A percentile compares a stretch with the other conserved stretches of the same genome.
phyloP scores from a whole-genome alignment of 2,888 invertebrate genomes.

The Drosophila mimica region DNA sequence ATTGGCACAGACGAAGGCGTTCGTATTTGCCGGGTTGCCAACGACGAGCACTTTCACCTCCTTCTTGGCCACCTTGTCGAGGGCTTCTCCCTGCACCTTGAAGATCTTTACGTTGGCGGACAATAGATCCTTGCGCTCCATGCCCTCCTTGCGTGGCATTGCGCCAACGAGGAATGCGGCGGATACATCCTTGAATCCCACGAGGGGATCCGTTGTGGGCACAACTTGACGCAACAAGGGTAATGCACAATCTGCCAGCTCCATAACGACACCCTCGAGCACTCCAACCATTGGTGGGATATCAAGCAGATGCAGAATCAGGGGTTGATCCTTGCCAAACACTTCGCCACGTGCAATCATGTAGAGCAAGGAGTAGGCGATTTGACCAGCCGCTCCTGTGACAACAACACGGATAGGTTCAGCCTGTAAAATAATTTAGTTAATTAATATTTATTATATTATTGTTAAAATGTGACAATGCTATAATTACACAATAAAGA shows the following conservation, averaged over 20 bases:
- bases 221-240: slow-evolving; percentile 94
- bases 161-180: slow-evolving; percentile 98
- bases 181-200: slow-evolving; percentile 97
- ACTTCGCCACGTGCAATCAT: slow-evolving; percentile 98
- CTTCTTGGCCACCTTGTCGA: slow-evolving; percentile 95
- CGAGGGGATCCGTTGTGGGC: slow-evolving; percentile 94
- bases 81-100: slow-evolving; percentile 97
- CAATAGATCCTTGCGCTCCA: slow-evolving; percentile 99
- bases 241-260: slow-evolving; percentile 97
- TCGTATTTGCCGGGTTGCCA: slow-evolving; percentile 99
- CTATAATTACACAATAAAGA: not conserved
- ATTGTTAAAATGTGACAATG: not conserved
- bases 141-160: slow-evolving; percentile 98
- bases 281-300: slow-evolving; percentile 98
- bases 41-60: slow-evolving; percentile 98
- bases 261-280: slow-evolving; percentile 99
- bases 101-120: slow-evolving; percentile 99
- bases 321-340: slow-evolving; percentile 94
- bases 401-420: slow-evolving; percentile 96
- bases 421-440: slow-evolving; percentile 86
- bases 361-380: slow-evolving; percentile 97
- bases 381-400: slow-evolving; percentile 99
- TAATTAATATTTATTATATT: not conserved
- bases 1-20: slow-evolving; percentile 97
- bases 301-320: slow-evolving; percentile 96